Evolutionary conservation across 1,140 invertebrate species (phyloP).

Genomic region (Leucophenga varia): DNA sequence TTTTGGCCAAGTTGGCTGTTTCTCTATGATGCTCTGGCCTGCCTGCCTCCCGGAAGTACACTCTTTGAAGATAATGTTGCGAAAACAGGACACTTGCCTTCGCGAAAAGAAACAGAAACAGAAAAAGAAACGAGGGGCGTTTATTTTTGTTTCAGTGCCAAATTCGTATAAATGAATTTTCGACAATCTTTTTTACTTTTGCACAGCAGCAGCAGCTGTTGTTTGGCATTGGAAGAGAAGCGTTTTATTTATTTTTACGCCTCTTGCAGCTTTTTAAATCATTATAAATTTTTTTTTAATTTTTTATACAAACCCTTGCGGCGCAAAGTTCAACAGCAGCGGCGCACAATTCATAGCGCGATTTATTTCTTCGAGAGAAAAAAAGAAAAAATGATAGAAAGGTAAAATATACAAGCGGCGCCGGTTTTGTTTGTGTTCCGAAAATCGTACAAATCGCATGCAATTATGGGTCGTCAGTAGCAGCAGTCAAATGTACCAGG

Average conservation of each 20-base stretch:
- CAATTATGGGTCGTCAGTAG: constrained; percentile 31
- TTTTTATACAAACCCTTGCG: constrained; percentile 3
- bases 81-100: too few relatives aligned
- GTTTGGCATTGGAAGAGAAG: too few relatives aligned
- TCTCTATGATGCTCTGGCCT: too few relatives aligned
- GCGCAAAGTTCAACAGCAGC: constrained; percentile 44
- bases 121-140: constrained; percentile 9
- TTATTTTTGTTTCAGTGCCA: constrained; percentile 24
- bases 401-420: constrained; percentile 15
- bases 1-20: too few relatives aligned
- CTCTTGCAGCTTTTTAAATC: background rate
- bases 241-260: too few relatives aligned
- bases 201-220: too few relatives aligned
- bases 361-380: constrained; percentile 41
- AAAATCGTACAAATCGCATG: constrained; percentile 15
- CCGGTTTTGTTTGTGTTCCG: constrained; percentile 53
- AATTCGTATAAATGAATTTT: too few relatives aligned
- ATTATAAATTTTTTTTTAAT: too few relatives aligned
- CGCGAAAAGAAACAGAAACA: background rate
- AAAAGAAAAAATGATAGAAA: background rate
- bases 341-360: constrained; percentile 22
- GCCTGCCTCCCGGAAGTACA: too few relatives aligned
- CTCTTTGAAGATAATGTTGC: too few relatives aligned
- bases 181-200: constrained; percentile 4
- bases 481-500: too few relatives aligned